A percentile compares a stretch with the other conserved stretches of the same genome.
Conservation (phyloP, 2,888 invertebrate genomes). For the Entomobrya multifasciata region DNA sequence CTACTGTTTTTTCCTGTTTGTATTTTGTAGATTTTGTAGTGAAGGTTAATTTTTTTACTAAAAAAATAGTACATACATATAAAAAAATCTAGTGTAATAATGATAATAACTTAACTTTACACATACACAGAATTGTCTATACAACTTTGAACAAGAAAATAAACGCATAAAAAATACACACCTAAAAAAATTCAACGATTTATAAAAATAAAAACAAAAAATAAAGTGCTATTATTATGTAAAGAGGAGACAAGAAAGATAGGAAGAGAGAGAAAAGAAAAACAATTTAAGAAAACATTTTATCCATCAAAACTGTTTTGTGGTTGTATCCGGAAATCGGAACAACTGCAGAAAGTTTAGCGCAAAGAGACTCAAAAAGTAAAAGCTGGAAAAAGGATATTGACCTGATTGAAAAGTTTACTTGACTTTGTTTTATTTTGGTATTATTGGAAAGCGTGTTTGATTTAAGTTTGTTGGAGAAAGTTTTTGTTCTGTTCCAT, state of each 20-base stretch:
- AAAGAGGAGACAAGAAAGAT: not conserved
- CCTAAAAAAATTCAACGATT: slow-evolving; percentile 25
- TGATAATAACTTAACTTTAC: slow-evolving; percentile 26
- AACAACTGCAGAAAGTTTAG: not conserved
- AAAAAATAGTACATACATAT: slow-evolving; percentile 21
- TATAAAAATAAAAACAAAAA: slow-evolving; percentile 4
- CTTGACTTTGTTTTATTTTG: not conserved
- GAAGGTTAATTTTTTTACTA: slow-evolving; percentile 59
- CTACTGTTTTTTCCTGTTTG: slow-evolving; percentile 35
- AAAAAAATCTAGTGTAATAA: slow-evolving; percentile 26
- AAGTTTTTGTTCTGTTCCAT: not conserved
- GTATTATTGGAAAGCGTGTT: not conserved
- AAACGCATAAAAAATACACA: slow-evolving; percentile 41
- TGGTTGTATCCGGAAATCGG: not conserved
- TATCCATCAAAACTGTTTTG: not conserved
- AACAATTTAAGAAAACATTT: not conserved
- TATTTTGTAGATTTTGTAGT: slow-evolving; percentile 53
- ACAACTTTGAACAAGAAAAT: slow-evolving; percentile 32
- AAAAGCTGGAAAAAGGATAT: slow-evolving; percentile 8
- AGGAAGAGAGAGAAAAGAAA: not conserved
- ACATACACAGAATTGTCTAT: not conserved
- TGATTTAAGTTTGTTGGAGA: not conserved
- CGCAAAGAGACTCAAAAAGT: not conserved
- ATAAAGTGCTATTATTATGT: slow-evolving; percentile 60
- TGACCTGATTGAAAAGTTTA: not conserved